Evolutionary conservation across 2,797 vertebrate species (phyloP), one percentile per base, ranked within the genome.

Genomic region (Psittacula echo): DNA sequence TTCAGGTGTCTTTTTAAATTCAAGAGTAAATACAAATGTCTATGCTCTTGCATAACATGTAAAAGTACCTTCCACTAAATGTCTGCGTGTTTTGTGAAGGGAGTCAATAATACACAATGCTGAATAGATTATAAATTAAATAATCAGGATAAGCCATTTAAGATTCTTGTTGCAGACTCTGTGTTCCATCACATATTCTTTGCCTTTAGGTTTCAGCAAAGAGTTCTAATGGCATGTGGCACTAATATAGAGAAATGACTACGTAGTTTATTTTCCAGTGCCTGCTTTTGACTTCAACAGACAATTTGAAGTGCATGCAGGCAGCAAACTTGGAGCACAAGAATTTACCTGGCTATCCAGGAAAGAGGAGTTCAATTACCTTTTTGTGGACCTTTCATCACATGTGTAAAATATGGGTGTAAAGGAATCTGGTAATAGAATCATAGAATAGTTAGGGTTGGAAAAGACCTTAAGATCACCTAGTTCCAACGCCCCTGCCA

Each of bases 261-360:
- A 92, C 61, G 51, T 54, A 93, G 78, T 85, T 97, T 94, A 78
- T 74, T 96, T 95, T 89, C 70, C 44, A 50, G 29, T 54, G 51
- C 24, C 85, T 93, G 66, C 60, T 82, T 95, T 83, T 95, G 93
- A 74, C 48, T 60, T 65, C 75, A 64, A 19, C 56, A 97, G 85
- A 89, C 87, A 68, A 53, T 94, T 93, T 65, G 85, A 96, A 96
- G 92, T 85, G 22, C 76, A 81, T 77, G 87, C 87, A 97, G 91
- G 88, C 86, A 88, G 89, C 93, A 92, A 94, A 72, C 78, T 88
- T 76, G 24, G 50, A 84, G 17, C n/a, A n/a, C 54, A 79, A 90
- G 73, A 39, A 85, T 94, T 91, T 94, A 90, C 92, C 87, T 83
- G 39, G 62, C 60, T 87, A 56, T 70, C 37, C 64, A 64, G 37